A percentile compares a stretch with the other conserved stretches of the same genome.
Evolutionary conservation across 2,797 vertebrate genomes (phyloP).

Genomic region (Eutrigla gurnardus): DNA sequence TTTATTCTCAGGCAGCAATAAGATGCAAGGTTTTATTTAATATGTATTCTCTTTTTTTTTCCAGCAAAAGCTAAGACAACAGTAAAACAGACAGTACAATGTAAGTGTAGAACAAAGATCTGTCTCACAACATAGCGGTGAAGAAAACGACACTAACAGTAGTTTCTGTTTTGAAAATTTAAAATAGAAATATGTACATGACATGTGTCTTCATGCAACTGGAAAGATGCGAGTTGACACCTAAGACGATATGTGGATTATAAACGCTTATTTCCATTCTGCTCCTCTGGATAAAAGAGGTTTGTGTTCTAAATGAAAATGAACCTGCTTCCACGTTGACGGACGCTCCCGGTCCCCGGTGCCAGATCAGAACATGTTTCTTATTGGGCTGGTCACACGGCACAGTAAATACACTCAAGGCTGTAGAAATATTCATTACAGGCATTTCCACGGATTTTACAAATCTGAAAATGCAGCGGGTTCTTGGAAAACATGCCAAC

Average conservation of each 20-base stretch:
- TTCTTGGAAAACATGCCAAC: slow-evolving; percentile 77
- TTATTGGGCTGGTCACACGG: slow-evolving; percentile 60
- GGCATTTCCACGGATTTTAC: slow-evolving; percentile 74
- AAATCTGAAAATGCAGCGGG: slow-evolving; percentile 71
- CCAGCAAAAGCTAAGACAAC: slow-evolving; percentile 43
- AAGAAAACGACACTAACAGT: slow-evolving; percentile 16
- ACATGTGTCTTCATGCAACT: slow-evolving; percentile 52
- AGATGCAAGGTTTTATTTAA: slow-evolving; percentile 53
- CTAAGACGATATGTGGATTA: slow-evolving; percentile 30
- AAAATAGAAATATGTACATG: slow-evolving; percentile 38
- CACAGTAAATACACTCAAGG: slow-evolving; percentile 66
- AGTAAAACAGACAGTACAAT: slow-evolving; percentile 31
- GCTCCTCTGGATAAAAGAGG: slow-evolving; percentile 19
- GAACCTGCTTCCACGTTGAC: slow-evolving; percentile 9
- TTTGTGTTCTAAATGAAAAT: slow-evolving; percentile 25
- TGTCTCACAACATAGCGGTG: slow-evolving; percentile 29
- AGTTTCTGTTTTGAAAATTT: slow-evolving; percentile 7
- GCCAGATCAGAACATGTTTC: slow-evolving; percentile 48
- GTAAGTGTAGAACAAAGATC: slow-evolving; percentile 19
- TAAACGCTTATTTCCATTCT: slow-evolving; percentile 28
- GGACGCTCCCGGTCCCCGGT: slow-evolving; percentile 9
- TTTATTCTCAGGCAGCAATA: slow-evolving; percentile 39
- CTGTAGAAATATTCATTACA: slow-evolving; percentile 76
- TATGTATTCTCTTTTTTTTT: slow-evolving; percentile 7
- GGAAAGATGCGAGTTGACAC: slow-evolving; percentile 43